A percentile compares a stretch with the other conserved stretches of the same genome.
Evolutionary conservation across 2,113 vertebrate species (phyloP).

Genomic region (Lucifuga dentata): DNA sequence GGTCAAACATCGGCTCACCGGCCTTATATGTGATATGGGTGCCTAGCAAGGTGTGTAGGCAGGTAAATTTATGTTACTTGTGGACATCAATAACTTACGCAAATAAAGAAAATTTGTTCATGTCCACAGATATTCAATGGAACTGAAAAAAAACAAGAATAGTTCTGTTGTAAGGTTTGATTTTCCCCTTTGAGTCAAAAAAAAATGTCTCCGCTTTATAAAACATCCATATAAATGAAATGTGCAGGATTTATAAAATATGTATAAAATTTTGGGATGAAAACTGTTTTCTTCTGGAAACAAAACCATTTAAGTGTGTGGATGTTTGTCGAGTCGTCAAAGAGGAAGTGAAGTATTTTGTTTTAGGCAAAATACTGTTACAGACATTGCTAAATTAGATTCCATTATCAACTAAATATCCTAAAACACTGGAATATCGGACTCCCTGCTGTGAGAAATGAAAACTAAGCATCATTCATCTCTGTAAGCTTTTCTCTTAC

Average conservation of each 20-base stretch:
- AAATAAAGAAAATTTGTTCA: not conserved
- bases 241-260: conserved; percentile 34
- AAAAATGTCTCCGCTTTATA: conserved; percentile 4
- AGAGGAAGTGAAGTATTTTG: conserved; percentile 20
- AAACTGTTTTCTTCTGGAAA: conserved; percentile 3
- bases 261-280: conserved; percentile 5
- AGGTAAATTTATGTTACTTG: not conserved
- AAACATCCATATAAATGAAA: conserved; percentile 34
- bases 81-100: not conserved
- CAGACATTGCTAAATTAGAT: not conserved
- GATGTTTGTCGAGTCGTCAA: conserved; percentile 9
- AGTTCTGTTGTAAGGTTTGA: too few species aligned
- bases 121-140: not conserved
- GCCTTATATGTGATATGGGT: too few species aligned
- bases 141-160: too few species aligned
- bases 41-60: too few species aligned
- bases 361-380: not conserved
- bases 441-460: not conserved
- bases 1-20: too few species aligned
- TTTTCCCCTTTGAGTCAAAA: not conserved
- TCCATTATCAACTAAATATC: not conserved
- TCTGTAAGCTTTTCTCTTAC: not conserved
- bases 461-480: too few species aligned
- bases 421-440: conserved; percentile 3
- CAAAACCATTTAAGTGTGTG: conserved; percentile 8